These are phyloP conservation scores for Aphis gossypii DNA, from an alignment of 1,140 invertebrate genomes.

Conservation along the genomic window DNA sequence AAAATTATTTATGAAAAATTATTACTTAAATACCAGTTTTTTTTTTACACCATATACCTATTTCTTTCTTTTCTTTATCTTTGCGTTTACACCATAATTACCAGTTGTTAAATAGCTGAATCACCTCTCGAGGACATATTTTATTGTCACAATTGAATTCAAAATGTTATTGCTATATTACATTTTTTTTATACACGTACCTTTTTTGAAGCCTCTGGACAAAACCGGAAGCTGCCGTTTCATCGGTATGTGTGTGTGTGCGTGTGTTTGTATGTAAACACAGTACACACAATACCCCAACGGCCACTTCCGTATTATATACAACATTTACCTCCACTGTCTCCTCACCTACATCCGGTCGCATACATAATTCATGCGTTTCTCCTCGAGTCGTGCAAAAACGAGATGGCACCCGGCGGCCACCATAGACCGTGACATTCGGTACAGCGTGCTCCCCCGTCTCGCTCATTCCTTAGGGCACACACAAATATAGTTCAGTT, in stretches of 20 bases:
- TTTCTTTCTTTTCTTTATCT: not conserved
- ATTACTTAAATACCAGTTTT: no score
- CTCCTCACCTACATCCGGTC: not conserved
- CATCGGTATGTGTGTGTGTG: not conserved
- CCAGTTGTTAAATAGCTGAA: not conserved
- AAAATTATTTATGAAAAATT: not conserved
- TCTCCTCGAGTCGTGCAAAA: conserved; percentile 37
- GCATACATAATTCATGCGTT: conserved; percentile 51
- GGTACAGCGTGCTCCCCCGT: not conserved
- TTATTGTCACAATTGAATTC: not conserved
- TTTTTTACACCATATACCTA: not conserved
- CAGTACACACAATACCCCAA: conserved; percentile 14
- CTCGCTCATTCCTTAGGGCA: not conserved
- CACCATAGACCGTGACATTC: conserved; percentile 20
- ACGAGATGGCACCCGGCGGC: conserved; percentile 28
- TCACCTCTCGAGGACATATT: not conserved
- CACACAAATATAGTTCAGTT: conserved; percentile 18
- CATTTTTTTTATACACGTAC: not conserved
- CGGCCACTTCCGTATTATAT: conserved; percentile 36
- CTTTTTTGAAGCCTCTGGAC: not conserved
- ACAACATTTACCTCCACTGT: not conserved
- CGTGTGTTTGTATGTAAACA: not conserved
- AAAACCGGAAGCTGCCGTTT: conserved; percentile 53
- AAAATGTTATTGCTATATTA: not conserved
- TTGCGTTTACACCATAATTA: not conserved